phyloP scores from a whole-genome alignment of 1,140 invertebrate genomes.

The Camponotus pennsylvanicus region DNA sequence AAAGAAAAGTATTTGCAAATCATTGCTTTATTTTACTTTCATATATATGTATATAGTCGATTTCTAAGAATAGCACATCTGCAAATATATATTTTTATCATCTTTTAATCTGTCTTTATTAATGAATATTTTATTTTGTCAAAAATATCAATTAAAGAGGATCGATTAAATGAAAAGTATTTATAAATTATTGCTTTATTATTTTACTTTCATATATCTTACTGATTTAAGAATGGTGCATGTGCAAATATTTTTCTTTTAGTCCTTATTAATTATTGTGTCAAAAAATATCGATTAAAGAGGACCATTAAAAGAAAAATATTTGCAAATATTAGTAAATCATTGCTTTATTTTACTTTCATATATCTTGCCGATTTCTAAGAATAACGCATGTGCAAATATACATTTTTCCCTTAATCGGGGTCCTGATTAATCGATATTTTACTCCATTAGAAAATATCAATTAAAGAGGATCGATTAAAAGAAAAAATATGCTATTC shows the following conservation, averaged over 20 bases:
- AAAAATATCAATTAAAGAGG: neutral
- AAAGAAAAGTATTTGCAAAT: too few relatives aligned
- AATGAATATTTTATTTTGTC: neutral
- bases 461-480: neutral
- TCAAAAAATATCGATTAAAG: too few relatives aligned
- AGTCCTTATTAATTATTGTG: too few relatives aligned
- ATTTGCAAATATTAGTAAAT: too few relatives aligned
- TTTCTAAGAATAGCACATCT: neutral
- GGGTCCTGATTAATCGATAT: neutral
- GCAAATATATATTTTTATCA: neutral
- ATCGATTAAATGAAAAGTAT: neutral
- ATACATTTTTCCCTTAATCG: neutral
- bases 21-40: too few relatives aligned
- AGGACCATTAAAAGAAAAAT: too few relatives aligned
- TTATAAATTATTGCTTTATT: too few relatives aligned
- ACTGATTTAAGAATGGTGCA: too few relatives aligned
- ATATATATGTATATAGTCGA: neutral
- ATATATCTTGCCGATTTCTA: neutral
- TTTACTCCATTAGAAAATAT: neutral
- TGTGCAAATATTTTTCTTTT: too few relatives aligned
- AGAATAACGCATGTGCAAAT: neutral
- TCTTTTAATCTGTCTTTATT: neutral
- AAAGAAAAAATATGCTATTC: neutral
- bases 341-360: too few relatives aligned
- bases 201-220: too few relatives aligned